Evolutionary conservation across 2,888 invertebrate species (phyloP).

Genomic region (Chymomyza fuscimana): DNA sequence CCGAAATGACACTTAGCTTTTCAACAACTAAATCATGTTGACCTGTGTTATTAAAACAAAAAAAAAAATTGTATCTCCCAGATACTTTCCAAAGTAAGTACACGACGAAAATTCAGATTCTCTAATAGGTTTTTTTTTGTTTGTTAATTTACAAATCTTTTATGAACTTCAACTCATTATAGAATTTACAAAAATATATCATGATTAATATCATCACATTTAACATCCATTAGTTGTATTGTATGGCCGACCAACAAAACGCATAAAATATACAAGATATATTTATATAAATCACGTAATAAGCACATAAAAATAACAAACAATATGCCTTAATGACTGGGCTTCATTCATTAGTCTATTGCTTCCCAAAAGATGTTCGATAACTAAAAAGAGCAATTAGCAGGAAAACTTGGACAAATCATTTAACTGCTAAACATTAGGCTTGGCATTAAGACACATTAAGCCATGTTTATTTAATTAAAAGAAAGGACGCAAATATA

Average conservation of each 20-base stretch:
- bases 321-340: conserved; percentile 26
- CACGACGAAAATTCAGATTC: too few species aligned
- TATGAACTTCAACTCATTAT: too few species aligned
- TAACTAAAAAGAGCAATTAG: conserved; percentile 56
- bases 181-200: not conserved
- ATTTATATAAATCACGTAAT: conserved; percentile 62
- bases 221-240: not conserved
- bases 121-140: too few species aligned
- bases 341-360: conserved; percentile 31
- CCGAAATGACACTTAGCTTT: too few species aligned
- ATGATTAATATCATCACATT: not conserved
- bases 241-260: too few species aligned
- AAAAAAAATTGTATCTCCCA: too few species aligned
- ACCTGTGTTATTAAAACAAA: too few species aligned
- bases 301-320: conserved; percentile 58
- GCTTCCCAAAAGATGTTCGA: conserved; percentile 52
- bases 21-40: too few species aligned
- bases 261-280: conserved; percentile 10
- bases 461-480: conserved; percentile 65
- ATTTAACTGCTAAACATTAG: conserved; percentile 7
- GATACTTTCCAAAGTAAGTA: too few species aligned
- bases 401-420: conserved; percentile 9
- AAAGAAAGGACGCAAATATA: conserved; percentile 38
- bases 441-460: conserved; percentile 49
- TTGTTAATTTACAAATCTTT: too few species aligned